Evolutionary conservation across 2,888 invertebrate genomes (phyloP).

Genomic region (Scaptomyza caliginosa): DNA sequence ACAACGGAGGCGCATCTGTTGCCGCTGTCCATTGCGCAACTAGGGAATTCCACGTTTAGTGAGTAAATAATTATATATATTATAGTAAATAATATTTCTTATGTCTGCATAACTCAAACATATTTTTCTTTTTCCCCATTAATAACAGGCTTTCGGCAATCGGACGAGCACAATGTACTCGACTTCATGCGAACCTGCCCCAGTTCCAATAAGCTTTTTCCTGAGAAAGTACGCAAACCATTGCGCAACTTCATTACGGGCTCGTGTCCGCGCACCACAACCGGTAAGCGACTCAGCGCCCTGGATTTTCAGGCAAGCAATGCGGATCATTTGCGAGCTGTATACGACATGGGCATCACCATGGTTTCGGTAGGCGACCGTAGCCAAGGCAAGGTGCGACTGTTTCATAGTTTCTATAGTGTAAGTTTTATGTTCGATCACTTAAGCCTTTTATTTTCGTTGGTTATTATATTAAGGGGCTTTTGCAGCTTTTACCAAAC

Average conservation of each 20-base stretch:
- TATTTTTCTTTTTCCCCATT: conserved; percentile 44
- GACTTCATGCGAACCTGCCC: conserved; percentile 90
- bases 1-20: conserved; percentile 98
- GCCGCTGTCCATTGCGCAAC: conserved; percentile 91
- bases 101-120: background rate
- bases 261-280: conserved; percentile 88
- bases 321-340: conserved; percentile 92
- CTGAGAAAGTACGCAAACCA: conserved; percentile 92
- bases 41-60: conserved; percentile 85
- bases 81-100: background rate
- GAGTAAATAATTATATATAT: too few species aligned
- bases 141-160: conserved; percentile 84
- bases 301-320: conserved; percentile 92
- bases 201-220: conserved; percentile 92
- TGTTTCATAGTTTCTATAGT: conserved; percentile 94
- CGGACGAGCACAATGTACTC: conserved; percentile 85
- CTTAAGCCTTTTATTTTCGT: conserved; percentile 13
- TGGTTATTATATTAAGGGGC: background rate
- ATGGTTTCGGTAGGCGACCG: conserved; percentile 92
- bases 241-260: conserved; percentile 93
- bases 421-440: conserved; percentile 85
- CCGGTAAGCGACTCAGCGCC: conserved; percentile 87
- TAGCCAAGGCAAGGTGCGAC: conserved; percentile 91
- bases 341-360: conserved; percentile 97
- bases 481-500: background rate